Base-by-base conservation (phyloP, 2,113 vertebrate species). In the Hassar affinis region DNA sequence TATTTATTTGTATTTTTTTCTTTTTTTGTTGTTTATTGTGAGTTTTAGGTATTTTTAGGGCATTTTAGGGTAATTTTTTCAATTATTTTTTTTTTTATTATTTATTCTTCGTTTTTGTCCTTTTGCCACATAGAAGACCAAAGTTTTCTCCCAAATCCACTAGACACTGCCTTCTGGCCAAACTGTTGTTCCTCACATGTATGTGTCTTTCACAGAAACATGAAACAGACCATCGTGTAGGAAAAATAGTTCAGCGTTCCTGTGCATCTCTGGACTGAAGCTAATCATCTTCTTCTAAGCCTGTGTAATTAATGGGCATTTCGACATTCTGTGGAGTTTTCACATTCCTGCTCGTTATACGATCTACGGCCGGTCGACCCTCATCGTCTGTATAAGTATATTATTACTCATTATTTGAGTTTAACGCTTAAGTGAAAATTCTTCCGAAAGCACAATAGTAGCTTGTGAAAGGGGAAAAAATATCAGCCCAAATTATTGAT, bases 401-500 rank as follows among this genome's bases (percentile, higher is more conserved):
- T 38, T 42, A 45, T 72, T 30, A 45, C 66, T 45, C 15, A 47
- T 49, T 82, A 75, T 82, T 30, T 4, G 7, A 49, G 38, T 74
- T 10, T n/a, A 49, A 35, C 54, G n/a, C 66, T 45, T 45, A 18
- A 47, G 33, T 30, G 25, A 74, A 81, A 47, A 81, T 82, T 42
- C 30, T 74, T 82, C 30, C n/a, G 25, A 15, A 17, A 68, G 49
- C 27, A 83, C 82, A 64, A 56, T 22, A 86, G 66, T 18, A 3
- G 79, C 75, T 45, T 74, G 52, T 51, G 22, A 35, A 68, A 54
- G 18, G 3, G 5, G 52, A 17, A 1, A 17, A 45, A 69, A 25
- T 25, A 42, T 42, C 66, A 62, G 68, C 75, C 12, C 68, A 56
- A 85, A 56, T 59, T 88, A 61, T 69, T 87, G 47, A 86, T 89